Evolutionary conservation across 2,797 vertebrate genomes (phyloP).

Genomic region (Gorsachius magnificus): DNA sequence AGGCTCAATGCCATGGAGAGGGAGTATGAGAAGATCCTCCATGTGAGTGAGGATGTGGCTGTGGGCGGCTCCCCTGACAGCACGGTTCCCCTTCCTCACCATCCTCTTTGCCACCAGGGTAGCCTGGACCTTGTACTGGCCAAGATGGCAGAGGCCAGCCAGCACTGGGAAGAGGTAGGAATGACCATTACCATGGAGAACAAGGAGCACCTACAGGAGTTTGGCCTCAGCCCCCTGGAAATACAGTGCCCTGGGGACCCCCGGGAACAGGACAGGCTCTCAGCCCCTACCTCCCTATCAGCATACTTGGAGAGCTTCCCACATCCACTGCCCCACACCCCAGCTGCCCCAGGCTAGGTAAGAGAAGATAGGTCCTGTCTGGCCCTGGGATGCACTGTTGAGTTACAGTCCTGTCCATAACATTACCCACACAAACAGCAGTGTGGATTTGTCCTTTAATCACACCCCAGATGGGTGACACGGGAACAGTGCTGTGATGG

Average conservation of each 20-base stretch:
- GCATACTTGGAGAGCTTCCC: neutral
- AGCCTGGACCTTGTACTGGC: slow-evolving; percentile 76
- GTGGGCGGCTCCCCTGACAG: neutral
- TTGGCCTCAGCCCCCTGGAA: slow-evolving; percentile 74
- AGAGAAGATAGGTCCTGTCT: neutral
- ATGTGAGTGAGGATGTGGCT: slow-evolving; percentile 59
- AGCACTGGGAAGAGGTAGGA: slow-evolving; percentile 65
- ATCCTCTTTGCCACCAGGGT: slow-evolving; percentile 43
- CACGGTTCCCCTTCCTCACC: neutral
- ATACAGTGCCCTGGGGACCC: neutral
- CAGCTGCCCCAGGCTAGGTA: neutral
- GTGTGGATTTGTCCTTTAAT: slow-evolving; percentile 41
- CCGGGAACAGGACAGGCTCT: neutral
- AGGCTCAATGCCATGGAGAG: slow-evolving; percentile 76
- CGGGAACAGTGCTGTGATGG: neutral
- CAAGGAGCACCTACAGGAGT: slow-evolving; percentile 74
- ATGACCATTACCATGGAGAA: slow-evolving; percentile 56
- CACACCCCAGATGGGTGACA: neutral
- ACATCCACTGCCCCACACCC: neutral
- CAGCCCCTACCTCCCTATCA: neutral
- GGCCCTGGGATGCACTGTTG: neutral
- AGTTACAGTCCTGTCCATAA: neutral
- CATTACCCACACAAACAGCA: neutral
- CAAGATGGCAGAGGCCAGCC: slow-evolving; percentile 64
- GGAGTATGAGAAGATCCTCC: slow-evolving; percentile 77